A percentile compares a stretch with the other conserved stretches of the same genome.
phyloP scores from a whole-genome alignment of 2,113 vertebrate genomes.

The Rhineura floridana region DNA sequence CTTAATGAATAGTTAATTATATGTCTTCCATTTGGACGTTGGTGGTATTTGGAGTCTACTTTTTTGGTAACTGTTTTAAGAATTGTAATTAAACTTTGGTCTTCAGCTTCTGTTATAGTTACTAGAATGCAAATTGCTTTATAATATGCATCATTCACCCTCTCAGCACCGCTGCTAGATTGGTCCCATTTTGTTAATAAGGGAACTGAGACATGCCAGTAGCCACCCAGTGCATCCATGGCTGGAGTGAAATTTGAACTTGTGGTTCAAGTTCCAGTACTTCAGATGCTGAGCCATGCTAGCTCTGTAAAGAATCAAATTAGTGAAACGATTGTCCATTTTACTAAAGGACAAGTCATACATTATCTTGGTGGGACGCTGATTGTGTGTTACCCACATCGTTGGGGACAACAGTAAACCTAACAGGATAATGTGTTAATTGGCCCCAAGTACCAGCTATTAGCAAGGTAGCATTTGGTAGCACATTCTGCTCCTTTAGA shows the following conservation, averaged over 20 bases:
- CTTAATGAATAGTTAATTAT: neutral
- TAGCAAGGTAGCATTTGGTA: neutral
- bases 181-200: neutral
- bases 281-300: too few species aligned
- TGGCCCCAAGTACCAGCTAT: neutral
- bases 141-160: neutral
- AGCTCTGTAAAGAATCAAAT: neutral
- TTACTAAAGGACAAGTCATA: neutral
- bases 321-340: neutral
- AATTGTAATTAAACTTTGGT: neutral
- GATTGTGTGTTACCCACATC: neutral
- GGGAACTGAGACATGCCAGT: neutral
- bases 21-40: neutral
- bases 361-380: neutral
- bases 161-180: neutral
- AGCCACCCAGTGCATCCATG: neutral
- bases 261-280: neutral
- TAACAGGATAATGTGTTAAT: neutral
- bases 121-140: neutral
- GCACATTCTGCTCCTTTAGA: neutral
- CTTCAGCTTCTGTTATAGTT: neutral
- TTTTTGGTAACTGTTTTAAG: neutral
- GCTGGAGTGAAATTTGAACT: neutral
- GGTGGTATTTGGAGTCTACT: conserved; percentile 4
- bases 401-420: neutral